A percentile compares a stretch with the other conserved stretches of the same genome.
These are phyloP conservation scores for Hermaeophaga mercurialis DNA, from an alignment of 2,888 invertebrate species.

Conservation along the genomic window DNA sequence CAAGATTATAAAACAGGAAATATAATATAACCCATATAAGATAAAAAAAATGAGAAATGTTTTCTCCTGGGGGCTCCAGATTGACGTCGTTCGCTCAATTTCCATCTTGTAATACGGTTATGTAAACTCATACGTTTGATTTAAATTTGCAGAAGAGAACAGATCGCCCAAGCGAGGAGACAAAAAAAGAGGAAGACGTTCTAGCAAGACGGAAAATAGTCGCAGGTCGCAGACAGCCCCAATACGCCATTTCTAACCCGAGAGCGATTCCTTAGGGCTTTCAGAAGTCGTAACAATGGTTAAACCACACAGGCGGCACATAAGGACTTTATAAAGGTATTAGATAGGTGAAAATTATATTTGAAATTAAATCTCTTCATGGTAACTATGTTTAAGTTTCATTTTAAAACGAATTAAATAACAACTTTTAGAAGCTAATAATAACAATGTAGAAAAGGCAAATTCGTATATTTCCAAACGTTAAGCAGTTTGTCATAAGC, in stretches of 20 bases:
- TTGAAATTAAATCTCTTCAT: no score
- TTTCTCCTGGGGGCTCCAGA: conserved; percentile 8
- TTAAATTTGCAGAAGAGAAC: conserved; percentile 15
- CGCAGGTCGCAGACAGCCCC: conserved; percentile 21
- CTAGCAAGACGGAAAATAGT: conserved; percentile 20
- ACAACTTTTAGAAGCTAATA: no score
- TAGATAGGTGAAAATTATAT: no score
- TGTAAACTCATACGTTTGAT: conserved; percentile 22
- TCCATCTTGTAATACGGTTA: conserved; percentile 19
- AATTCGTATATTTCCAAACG: no score
- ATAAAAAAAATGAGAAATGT: conserved; percentile 1
- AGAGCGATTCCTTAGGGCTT: conserved; percentile 15
- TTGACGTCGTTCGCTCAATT: conserved; percentile 20
- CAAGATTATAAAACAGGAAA: conserved; percentile 2
- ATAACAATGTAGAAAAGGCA: no score
- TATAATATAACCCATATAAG: not conserved
- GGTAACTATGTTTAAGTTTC: no score
- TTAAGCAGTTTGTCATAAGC: no score
- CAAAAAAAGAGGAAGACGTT: conserved; percentile 8
- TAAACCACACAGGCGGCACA: conserved; percentile 1
- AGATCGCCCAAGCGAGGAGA: not conserved
- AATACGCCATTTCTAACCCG: conserved; percentile 24
- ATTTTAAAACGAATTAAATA: no score
- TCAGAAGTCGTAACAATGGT: conserved; percentile 20
- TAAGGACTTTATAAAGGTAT: not conserved